Percentiles rank a stretch among this genome's conserved stretches.
Evolutionary conservation across 2,113 vertebrate species (phyloP).

Genomic region (Micronisus gabar): DNA sequence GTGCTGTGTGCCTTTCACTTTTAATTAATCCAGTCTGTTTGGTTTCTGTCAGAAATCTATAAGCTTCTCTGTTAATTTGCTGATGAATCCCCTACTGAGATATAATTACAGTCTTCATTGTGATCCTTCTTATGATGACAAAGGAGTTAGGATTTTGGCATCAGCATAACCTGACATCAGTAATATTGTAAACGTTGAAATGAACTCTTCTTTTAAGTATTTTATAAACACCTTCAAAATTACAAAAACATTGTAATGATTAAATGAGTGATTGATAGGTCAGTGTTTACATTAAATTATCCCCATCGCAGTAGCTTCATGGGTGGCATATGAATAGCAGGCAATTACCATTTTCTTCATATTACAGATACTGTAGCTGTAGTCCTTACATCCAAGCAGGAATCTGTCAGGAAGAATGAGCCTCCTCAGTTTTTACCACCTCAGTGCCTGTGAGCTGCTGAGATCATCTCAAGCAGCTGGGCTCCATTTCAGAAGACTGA

Average conservation of each 20-base stretch:
- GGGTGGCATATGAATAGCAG: constrained; percentile 59
- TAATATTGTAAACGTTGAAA: not conserved
- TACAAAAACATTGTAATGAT: not conserved
- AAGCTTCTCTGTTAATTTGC: constrained; percentile 10
- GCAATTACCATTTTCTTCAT: constrained; percentile 40
- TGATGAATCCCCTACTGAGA: not conserved
- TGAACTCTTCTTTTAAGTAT: not conserved
- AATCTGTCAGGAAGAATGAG: not conserved
- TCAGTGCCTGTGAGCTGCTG: constrained; percentile 65
- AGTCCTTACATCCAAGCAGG: constrained; percentile 24
- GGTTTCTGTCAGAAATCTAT: not conserved
- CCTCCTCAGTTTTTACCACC: constrained; percentile 42
- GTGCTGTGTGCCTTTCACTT: not conserved
- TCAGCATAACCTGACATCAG: not conserved
- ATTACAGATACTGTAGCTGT: not conserved
- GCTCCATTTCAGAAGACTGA: constrained; percentile 55
- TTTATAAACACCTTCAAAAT: not conserved
- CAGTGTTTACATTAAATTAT: constrained; percentile 32
- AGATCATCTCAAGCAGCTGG: constrained; percentile 59
- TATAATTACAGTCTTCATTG: not conserved
- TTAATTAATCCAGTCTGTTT: constrained; percentile 8
- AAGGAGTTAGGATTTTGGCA: not conserved
- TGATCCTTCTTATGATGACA: not conserved
- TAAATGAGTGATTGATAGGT: not conserved
- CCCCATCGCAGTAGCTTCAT: constrained; percentile 34